A percentile compares a stretch with the other conserved stretches of the same genome.
Conservation (phyloP, 2,888 invertebrate species). For the Gnatocerus cornutus region DNA sequence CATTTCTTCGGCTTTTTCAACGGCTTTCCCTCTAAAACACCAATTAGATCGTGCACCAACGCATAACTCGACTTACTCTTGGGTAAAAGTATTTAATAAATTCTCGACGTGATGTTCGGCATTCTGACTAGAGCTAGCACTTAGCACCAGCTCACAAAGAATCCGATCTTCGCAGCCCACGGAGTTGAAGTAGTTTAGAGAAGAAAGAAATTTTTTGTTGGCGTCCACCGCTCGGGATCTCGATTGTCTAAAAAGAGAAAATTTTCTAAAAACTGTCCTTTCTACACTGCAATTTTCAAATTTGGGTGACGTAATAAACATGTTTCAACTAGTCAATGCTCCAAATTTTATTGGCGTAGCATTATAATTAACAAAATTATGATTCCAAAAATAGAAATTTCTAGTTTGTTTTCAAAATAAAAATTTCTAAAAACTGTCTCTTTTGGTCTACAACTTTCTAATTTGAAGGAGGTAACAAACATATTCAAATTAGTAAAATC, state of each 20-base stretch:
- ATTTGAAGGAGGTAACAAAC: too few species aligned
- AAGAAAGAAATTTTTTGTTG: slow-evolving; percentile 54
- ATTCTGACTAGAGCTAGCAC: slow-evolving; percentile 62
- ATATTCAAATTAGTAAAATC: too few species aligned
- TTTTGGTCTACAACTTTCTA: too few species aligned
- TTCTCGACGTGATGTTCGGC: slow-evolving; percentile 64
- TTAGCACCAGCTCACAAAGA: slow-evolving; percentile 65
- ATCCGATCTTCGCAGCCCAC: slow-evolving; percentile 65
- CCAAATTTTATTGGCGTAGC: too few species aligned
- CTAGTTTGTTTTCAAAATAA: too few species aligned
- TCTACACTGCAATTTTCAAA: too few species aligned
- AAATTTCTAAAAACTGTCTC: too few species aligned
- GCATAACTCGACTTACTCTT: slow-evolving; percentile 59
- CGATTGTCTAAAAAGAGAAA: slow-evolving; percentile 52
- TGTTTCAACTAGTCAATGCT: too few species aligned
- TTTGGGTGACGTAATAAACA: too few species aligned
- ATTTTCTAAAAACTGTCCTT: too few species aligned
- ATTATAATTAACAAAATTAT: too few species aligned
- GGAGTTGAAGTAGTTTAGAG: slow-evolving; percentile 58
- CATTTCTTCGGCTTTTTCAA: slow-evolving; percentile 63
- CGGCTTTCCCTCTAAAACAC: slow-evolving; percentile 64
- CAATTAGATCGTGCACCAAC: not conserved
- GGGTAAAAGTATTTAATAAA: slow-evolving; percentile 64
- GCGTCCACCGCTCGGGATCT: slow-evolving; percentile 56
- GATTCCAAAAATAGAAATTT: too few species aligned